Conservation (phyloP, 2,888 invertebrate genomes). For the Polyommatus icarus region DNA sequence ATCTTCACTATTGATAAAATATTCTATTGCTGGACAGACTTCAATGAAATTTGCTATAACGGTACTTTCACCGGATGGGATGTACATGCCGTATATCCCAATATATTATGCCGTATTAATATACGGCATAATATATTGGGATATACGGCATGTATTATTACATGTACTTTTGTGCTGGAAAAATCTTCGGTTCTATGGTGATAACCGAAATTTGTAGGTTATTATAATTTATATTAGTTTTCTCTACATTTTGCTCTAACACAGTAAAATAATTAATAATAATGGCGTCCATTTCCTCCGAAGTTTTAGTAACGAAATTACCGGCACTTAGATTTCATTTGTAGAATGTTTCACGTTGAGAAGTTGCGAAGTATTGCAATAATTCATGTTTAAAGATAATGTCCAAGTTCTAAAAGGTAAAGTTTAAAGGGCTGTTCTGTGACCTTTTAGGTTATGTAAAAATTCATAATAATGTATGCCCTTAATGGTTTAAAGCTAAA, state of each 20-base stretch:
- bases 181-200: too few relatives aligned
- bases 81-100: too few relatives aligned
- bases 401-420: conserved; percentile 24
- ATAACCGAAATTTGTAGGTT: too few relatives aligned
- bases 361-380: not conserved
- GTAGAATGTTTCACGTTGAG: not conserved
- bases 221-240: not conserved
- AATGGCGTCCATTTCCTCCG: not conserved
- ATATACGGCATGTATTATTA: too few relatives aligned
- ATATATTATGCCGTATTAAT: too few relatives aligned
- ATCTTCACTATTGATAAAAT: too few relatives aligned
- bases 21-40: too few relatives aligned
- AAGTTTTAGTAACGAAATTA: conserved; percentile 23
- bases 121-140: too few relatives aligned
- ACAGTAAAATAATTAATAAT: not conserved
- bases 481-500: not conserved
- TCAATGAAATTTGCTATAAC: too few relatives aligned
- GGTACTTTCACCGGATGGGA: too few relatives aligned
- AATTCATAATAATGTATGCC: not conserved
- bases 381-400: conserved; percentile 29
- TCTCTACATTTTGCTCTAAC: not conserved
- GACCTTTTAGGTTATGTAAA: not conserved
- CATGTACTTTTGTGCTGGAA: too few relatives aligned
- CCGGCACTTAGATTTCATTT: conserved; percentile 3
- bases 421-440: conserved; percentile 17